A percentile compares a stretch with the other conserved stretches of the same genome.
phyloP scores from a whole-genome alignment of 2,797 vertebrate genomes.

The Poeciliopsis presidionis region DNA sequence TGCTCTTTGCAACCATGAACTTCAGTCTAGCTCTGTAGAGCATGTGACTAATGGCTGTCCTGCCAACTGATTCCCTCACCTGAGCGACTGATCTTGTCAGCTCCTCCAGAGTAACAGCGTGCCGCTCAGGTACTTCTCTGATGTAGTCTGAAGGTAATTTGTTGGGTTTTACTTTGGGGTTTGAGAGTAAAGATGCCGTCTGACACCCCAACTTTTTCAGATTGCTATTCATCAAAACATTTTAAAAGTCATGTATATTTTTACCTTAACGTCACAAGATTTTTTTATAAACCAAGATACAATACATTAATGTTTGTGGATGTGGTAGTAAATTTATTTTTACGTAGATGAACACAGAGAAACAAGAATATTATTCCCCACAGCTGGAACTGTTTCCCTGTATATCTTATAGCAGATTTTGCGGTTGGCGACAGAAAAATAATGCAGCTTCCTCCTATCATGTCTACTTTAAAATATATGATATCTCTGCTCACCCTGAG shows the following conservation, averaged over 20 bases:
- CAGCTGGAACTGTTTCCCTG: conserved; percentile 27
- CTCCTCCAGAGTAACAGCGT: not conserved
- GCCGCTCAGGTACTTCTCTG: not conserved
- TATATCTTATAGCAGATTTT: conserved; percentile 32
- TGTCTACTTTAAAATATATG: conserved; percentile 41
- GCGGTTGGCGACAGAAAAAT: conserved; percentile 47
- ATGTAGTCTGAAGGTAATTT: not conserved
- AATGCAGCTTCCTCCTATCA: conserved; percentile 46
- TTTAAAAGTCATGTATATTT: not conserved
- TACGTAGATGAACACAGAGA: conserved; percentile 16
- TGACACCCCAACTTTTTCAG: not conserved
- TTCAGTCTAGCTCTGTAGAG: not conserved
- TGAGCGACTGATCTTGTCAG: not conserved
- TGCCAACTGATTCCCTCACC: not conserved
- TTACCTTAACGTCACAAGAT: not conserved
- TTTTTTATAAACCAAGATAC: not conserved
- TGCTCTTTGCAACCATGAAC: not conserved
- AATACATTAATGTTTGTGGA: not conserved
- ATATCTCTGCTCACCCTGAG: conserved; percentile 41
- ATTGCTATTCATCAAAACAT: not conserved
- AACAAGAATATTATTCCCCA: conserved; percentile 28
- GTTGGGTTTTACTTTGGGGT: not conserved
- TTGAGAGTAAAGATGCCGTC: not conserved
- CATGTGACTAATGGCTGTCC: not conserved
- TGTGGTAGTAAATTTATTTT: conserved; percentile 12